Conservation (phyloP, 2,797 vertebrate genomes). For the Mus caroli region DNA sequence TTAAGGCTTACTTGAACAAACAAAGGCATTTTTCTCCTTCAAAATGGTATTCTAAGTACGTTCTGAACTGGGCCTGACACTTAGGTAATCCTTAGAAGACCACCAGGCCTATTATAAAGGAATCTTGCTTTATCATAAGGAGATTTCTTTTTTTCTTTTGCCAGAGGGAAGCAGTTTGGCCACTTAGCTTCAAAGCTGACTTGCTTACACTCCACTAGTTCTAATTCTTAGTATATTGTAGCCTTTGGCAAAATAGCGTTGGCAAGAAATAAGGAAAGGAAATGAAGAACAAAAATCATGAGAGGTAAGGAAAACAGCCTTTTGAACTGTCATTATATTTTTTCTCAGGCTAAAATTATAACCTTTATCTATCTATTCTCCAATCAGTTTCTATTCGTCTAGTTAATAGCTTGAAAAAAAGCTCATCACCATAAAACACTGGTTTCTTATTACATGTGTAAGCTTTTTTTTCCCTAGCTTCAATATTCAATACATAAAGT, state of each 20-base stretch:
- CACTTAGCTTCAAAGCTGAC: slow-evolving; percentile 82
- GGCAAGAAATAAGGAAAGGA: slow-evolving; percentile 81
- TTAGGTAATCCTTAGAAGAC: slow-evolving; percentile 69
- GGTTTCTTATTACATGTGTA: slow-evolving; percentile 71
- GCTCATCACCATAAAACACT: slow-evolving; percentile 41
- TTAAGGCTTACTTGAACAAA: slow-evolving; percentile 75
- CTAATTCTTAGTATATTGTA: slow-evolving; percentile 79
- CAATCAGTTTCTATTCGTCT: slow-evolving; percentile 69
- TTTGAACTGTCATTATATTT: slow-evolving; percentile 70
- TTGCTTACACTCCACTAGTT: slow-evolving; percentile 76
- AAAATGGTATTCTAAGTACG: slow-evolving; percentile 66
- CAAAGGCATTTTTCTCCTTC: slow-evolving; percentile 67
- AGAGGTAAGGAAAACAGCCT: slow-evolving; percentile 66
- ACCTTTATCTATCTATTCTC: slow-evolving; percentile 70
- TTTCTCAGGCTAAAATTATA: slow-evolving; percentile 67
- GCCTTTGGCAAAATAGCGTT: slow-evolving; percentile 82
- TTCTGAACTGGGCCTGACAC: slow-evolving; percentile 67
- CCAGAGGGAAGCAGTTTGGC: slow-evolving; percentile 69
- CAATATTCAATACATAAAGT: slow-evolving; percentile 65
- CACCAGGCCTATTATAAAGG: slow-evolving; percentile 68
- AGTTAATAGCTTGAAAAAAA: slow-evolving; percentile 46
- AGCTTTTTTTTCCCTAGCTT: slow-evolving; percentile 70
- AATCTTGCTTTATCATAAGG: slow-evolving; percentile 66
- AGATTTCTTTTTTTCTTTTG: slow-evolving; percentile 65
- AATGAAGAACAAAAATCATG: slow-evolving; percentile 76